Evolutionary conservation across 2,113 vertebrate genomes (phyloP).

Genomic region (Pipa parva): DNA sequence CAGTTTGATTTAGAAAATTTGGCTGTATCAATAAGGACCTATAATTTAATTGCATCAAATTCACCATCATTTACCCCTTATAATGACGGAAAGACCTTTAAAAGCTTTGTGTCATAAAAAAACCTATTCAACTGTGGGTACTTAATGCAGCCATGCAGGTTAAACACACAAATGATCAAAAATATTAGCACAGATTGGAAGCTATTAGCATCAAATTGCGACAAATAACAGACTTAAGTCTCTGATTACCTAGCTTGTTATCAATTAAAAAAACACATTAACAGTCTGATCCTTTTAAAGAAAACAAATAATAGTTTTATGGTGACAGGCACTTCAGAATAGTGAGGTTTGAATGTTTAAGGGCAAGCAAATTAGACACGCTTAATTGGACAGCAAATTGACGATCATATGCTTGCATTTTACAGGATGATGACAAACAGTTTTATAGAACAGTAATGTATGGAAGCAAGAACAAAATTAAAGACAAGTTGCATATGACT

Average conservation of each 20-base stretch:
- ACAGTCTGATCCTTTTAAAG: conserved; percentile 63
- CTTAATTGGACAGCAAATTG: conserved; percentile 72
- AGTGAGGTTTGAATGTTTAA: conserved; percentile 59
- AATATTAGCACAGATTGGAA: conserved; percentile 58
- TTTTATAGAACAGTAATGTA: conserved; percentile 62
- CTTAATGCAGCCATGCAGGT: conserved; percentile 43
- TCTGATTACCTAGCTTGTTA: conserved; percentile 59
- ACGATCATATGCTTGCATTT: conserved; percentile 57
- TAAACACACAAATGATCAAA: conserved; percentile 50
- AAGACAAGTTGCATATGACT: conserved; percentile 53
- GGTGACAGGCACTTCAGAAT: conserved; percentile 63
- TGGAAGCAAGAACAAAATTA: conserved; percentile 35
- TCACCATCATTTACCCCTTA: neutral
- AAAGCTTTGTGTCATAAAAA: conserved; percentile 36
- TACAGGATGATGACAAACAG: conserved; percentile 50
- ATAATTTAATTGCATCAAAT: conserved; percentile 31
- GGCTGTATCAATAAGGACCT: neutral
- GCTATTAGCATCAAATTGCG: conserved; percentile 54
- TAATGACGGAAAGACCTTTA: conserved; percentile 28
- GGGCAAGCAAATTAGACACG: conserved; percentile 64
- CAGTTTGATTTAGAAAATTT: neutral
- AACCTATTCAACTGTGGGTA: conserved; percentile 38
- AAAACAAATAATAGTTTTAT: conserved; percentile 71
- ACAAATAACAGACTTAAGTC: conserved; percentile 51
- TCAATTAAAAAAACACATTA: conserved; percentile 65